Evolutionary conservation across 2,888 invertebrate species (phyloP).

Genomic region (Xanthorhoe spadicearia): DNA sequence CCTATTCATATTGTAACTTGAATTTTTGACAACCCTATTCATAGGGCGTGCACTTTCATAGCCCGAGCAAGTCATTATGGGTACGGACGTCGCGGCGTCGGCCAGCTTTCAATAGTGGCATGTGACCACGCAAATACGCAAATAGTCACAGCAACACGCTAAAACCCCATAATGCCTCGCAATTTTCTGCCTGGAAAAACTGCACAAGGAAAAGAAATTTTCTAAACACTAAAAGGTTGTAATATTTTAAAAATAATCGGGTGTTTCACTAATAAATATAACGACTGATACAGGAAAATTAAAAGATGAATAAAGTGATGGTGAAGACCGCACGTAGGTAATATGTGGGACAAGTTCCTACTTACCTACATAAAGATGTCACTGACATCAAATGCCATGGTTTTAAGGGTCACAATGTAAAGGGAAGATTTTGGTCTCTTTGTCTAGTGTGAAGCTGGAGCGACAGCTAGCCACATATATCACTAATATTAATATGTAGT

Average conservation of each 20-base stretch:
- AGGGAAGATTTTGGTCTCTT: no score
- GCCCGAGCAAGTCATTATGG: conserved; percentile 55
- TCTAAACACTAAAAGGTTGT: conserved; percentile 2
- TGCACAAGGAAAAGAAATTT: conserved; percentile 11
- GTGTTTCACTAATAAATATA: no score
- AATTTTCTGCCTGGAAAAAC: conserved; percentile 23
- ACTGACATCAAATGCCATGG: no score
- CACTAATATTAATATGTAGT: no score
- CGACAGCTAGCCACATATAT: no score
- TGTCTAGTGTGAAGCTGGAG: no score
- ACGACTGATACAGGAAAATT: no score
- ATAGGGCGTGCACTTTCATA: conserved; percentile 42
- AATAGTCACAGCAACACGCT: conserved; percentile 45
- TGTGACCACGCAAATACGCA: conserved; percentile 59
- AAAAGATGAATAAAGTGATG: no score
- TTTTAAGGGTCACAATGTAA: no score
- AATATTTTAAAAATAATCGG: neutral
- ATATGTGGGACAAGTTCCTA: no score
- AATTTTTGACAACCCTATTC: conserved; percentile 35
- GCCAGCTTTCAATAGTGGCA: conserved; percentile 55
- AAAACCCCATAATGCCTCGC: conserved; percentile 40
- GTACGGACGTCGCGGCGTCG: conserved; percentile 50
- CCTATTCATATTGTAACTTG: neutral
- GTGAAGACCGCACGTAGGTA: no score
- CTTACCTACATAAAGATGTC: no score